phyloP scores from a whole-genome alignment of 2,113 vertebrate genomes.

The Scomber japonicus region DNA sequence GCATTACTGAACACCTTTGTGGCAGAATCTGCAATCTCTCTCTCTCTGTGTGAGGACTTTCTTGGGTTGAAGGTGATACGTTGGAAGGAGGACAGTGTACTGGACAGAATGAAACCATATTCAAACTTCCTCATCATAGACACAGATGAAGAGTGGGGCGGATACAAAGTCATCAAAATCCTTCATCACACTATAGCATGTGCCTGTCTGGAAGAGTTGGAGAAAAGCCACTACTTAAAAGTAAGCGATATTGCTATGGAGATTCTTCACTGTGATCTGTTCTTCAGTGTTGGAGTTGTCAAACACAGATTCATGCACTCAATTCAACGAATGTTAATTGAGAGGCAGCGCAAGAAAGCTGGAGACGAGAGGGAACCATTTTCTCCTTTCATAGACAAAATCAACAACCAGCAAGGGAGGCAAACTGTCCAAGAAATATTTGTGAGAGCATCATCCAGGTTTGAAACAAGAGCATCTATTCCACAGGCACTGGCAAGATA shows the following conservation, averaged over 20 bases:
- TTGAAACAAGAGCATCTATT: slow-evolving; percentile 51
- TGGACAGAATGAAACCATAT: slow-evolving; percentile 56
- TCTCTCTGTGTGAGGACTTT: slow-evolving; percentile 69
- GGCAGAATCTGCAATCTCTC: slow-evolving; percentile 37
- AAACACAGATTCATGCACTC: slow-evolving; percentile 55
- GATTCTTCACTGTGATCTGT: slow-evolving; percentile 69
- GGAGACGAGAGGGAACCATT: slow-evolving; percentile 57
- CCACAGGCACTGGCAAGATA: slow-evolving; percentile 78
- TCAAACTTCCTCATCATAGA: slow-evolving; percentile 61
- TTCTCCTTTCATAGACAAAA: slow-evolving; percentile 68
- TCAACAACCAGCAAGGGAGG: slow-evolving; percentile 47
- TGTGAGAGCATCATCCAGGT: slow-evolving; percentile 67
- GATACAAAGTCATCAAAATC: slow-evolving; percentile 40
- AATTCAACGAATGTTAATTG: slow-evolving; percentile 61
- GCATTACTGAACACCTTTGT: slow-evolving; percentile 59
- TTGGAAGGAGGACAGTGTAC: background rate
- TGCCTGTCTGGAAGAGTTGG: slow-evolving; percentile 65
- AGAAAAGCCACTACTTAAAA: background rate
- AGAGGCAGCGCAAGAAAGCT: slow-evolving; percentile 61
- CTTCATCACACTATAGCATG: slow-evolving; percentile 60
- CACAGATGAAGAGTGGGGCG: background rate
- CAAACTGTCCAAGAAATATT: slow-evolving; percentile 64
- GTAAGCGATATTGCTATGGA: slow-evolving; percentile 25
- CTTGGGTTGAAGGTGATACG: background rate
- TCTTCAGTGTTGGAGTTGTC: slow-evolving; percentile 64